Base-by-base conservation (phyloP, 1,140 invertebrate species). In the Atta texana region DNA sequence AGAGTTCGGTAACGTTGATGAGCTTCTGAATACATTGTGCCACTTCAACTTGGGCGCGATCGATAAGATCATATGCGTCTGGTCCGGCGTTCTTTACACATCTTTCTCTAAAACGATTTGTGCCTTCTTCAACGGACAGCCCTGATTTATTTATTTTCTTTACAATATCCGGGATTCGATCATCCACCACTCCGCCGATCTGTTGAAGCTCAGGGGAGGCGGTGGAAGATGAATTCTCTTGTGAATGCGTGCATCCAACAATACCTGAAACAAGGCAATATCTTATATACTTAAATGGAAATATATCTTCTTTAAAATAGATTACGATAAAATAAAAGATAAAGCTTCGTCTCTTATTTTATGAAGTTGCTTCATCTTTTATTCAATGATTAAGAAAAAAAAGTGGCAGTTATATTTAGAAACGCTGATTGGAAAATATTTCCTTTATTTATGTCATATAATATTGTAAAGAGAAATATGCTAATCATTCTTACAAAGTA, bases 1-100 rank as follows among this genome's bases (percentile, higher is more conserved):
- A 94, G 2, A 97, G 78, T 2, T 92, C 88, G 0, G 95, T 96
- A 0, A 95, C 34, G 88, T 97, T 96, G 0, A 96, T 91, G 21
- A 97, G 86, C 0, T 80, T 87, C n/a, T 92, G 91, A 0, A 96
- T n/a, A 86, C 96, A 97, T 16, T 92, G 68, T 24, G 91, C 69
- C 16, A 96, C 49, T 0, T 95, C 93, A 12, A 89, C 28, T 1
- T 92, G 88, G 1, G 92, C 95, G 8, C 84, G 78, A n/a, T 95
- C 89, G 3, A 93, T 93, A 0, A 92, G 92, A 0, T 94, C 92
- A 76, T 81, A 95, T 5, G 93, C 90, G 0, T 87, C 76, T 0
- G 88, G 57, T 7, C 93, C 93, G 0, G 95, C 95, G 72, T 95
- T 94, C 66, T 94, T 92, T 10, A 94, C 88, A 64, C 96, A 96